Evolutionary conservation across 2,113 vertebrate species (phyloP).

Genomic region (Plectropomus leopardus): DNA sequence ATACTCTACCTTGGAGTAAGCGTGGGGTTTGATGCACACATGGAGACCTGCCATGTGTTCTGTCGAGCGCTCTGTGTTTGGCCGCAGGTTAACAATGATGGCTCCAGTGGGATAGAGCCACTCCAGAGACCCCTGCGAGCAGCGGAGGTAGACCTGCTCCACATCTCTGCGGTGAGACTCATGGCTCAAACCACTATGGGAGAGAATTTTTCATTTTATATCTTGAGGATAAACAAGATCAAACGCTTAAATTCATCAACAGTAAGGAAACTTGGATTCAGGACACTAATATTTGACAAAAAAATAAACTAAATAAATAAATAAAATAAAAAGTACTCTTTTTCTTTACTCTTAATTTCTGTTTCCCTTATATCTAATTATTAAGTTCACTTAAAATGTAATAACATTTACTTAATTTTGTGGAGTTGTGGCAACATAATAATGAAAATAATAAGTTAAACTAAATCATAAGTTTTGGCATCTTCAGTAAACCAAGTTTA

Average conservation of each 20-base stretch:
- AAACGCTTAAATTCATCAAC: not conserved
- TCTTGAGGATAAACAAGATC: not conserved
- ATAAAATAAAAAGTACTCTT: no score
- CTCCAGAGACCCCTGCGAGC: constrained; percentile 91
- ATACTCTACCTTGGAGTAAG: constrained; percentile 85
- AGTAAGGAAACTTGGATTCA: not conserved
- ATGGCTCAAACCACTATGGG: constrained; percentile 91
- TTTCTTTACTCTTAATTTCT: no score
- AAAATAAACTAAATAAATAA: no score
- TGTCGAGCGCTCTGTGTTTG: constrained; percentile 86
- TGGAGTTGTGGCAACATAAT: no score
- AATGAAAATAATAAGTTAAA: no score
- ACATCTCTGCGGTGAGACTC: constrained; percentile 93
- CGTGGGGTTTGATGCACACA: constrained; percentile 91
- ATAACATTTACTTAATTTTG: no score
- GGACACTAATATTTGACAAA: no score
- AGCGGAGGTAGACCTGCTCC: constrained; percentile 97
- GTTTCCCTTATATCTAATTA: no score
- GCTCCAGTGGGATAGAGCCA: constrained; percentile 98
- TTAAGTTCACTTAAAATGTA: no score
- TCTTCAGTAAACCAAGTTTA: no score
- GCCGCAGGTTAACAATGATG: constrained; percentile 92
- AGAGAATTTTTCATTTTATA: not conserved
- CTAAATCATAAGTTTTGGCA: no score
- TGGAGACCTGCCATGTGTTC: constrained; percentile 81